A percentile compares a stretch with the other conserved stretches of the same genome.
phyloP scores from a whole-genome alignment of 2,888 invertebrate genomes.

The Melinopterus prodromus region DNA sequence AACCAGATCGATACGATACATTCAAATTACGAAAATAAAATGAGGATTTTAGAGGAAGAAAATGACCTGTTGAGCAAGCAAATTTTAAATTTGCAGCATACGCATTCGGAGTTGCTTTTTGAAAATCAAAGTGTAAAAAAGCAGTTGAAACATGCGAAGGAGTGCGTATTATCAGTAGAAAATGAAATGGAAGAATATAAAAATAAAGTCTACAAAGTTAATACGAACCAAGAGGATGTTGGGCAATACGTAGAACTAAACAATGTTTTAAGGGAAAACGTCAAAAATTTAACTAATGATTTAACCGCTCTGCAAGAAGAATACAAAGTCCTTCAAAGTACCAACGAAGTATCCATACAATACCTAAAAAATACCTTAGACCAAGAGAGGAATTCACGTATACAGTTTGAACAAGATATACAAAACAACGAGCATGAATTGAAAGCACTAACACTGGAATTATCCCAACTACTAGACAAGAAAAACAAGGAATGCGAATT shows the following conservation, averaged over 20 bases:
- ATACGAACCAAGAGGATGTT: slow-evolving; percentile 10
- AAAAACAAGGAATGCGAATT: slow-evolving; percentile 7
- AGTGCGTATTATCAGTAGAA: slow-evolving; percentile 18
- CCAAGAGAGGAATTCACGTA: slow-evolving; percentile 6
- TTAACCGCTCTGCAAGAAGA: slow-evolving; percentile 7
- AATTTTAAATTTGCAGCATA: slow-evolving; percentile 19
- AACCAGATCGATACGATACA: slow-evolving; percentile 6
- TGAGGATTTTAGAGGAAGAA: slow-evolving; percentile 6
- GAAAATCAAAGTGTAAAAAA: slow-evolving; percentile 15
- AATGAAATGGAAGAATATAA: slow-evolving; percentile 16
- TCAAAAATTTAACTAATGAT: slow-evolving; percentile 14
- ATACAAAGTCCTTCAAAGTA: slow-evolving; percentile 11
- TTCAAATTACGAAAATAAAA: slow-evolving; percentile 17
- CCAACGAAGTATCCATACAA: background rate
- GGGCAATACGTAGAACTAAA: slow-evolving; percentile 13
- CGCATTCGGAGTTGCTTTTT: slow-evolving; percentile 6
- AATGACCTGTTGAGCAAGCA: slow-evolving; percentile 4
- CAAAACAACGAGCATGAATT: slow-evolving; percentile 11
- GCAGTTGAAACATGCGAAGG: slow-evolving; percentile 13
- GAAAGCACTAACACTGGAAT: slow-evolving; percentile 10
- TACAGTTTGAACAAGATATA: slow-evolving; percentile 5
- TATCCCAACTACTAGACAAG: background rate
- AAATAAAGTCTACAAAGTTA: background rate
- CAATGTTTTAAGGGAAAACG: background rate
- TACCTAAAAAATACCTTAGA: slow-evolving; percentile 15